These are phyloP conservation scores for Azemiops feae DNA, from an alignment of 2,113 vertebrate species.

Conservation along the genomic window DNA sequence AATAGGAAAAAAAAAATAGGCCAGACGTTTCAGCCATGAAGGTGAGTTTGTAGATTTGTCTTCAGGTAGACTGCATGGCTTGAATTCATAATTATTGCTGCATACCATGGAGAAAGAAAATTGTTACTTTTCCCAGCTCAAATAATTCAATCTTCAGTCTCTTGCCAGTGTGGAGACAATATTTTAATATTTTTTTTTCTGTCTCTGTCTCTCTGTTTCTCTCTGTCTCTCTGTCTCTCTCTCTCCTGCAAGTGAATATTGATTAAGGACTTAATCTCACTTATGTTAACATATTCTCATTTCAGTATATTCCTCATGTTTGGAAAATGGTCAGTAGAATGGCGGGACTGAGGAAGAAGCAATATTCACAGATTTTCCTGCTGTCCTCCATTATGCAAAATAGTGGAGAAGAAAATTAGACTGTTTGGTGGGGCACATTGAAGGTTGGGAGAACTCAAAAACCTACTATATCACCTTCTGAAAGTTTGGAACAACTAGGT, in stretches of 20 bases:
- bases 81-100: background rate
- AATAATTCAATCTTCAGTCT: background rate
- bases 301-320: background rate
- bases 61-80: background rate
- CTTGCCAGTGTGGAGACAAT: background rate
- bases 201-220: background rate
- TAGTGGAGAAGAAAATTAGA: background rate
- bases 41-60: background rate
- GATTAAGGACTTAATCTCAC: background rate
- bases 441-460: background rate
- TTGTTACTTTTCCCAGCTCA: background rate
- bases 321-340: background rate
- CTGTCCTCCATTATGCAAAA: background rate
- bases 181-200: background rate
- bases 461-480: background rate
- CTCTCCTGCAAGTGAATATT: background rate
- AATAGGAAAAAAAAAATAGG: background rate
- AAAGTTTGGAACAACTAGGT: background rate
- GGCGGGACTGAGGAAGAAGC: background rate
- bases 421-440: background rate
- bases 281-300: background rate
- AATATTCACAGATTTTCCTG: background rate
- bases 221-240: background rate
- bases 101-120: background rate
- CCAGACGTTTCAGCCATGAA: background rate